Evolutionary conservation across 2,888 invertebrate genomes (phyloP).

Genomic region (Polydrusus tereticollis): DNA sequence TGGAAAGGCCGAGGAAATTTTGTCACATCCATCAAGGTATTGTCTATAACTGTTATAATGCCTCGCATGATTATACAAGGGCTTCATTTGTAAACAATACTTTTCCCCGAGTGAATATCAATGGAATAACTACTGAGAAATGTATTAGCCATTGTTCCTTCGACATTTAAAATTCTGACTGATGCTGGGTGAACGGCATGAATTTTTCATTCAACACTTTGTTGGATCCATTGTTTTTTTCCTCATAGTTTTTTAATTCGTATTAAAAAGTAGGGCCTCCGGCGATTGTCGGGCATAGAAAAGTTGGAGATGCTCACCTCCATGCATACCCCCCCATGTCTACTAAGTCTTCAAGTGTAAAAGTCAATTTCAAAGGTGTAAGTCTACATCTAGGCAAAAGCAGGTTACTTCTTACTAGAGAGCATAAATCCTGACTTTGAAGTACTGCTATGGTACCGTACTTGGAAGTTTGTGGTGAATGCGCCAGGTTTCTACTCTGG

Average conservation of each 20-base stretch:
- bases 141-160: constrained; percentile 32
- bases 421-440: too few relatives aligned
- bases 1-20: constrained; percentile 60
- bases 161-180: constrained; percentile 27
- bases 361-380: too few relatives aligned
- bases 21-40: constrained; percentile 53
- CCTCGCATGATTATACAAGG: constrained; percentile 26
- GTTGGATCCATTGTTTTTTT: neutral
- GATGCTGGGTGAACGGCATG: constrained; percentile 16
- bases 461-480: too few relatives aligned
- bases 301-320: too few relatives aligned
- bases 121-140: constrained; percentile 37
- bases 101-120: constrained; percentile 40
- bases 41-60: constrained; percentile 45
- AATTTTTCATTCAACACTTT: constrained; percentile 31
- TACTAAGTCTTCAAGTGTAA: too few relatives aligned
- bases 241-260: neutral
- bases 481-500: neutral
- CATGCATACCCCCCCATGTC: too few relatives aligned
- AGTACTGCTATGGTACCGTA: too few relatives aligned
- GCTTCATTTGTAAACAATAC: constrained; percentile 46
- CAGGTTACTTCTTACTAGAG: too few relatives aligned
- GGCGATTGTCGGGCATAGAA: too few relatives aligned
- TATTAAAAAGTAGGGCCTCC: too few relatives aligned
- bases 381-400: too few relatives aligned